These are phyloP conservation scores for Laothoe populi DNA, from an alignment of 2,888 invertebrate genomes.

Conservation along the genomic window DNA sequence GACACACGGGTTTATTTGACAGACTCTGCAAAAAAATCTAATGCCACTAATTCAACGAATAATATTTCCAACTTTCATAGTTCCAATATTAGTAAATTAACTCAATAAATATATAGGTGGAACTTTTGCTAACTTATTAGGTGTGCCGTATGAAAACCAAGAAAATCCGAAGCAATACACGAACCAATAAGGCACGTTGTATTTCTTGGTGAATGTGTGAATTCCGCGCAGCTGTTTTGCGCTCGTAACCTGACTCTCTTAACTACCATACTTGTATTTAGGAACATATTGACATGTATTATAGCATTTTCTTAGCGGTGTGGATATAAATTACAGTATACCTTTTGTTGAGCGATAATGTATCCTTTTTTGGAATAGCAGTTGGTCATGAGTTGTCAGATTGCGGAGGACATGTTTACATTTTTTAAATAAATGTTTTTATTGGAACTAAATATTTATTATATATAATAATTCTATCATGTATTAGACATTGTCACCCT, in stretches of 20 bases:
- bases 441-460: too few species aligned
- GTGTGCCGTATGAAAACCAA: slow-evolving; percentile 27
- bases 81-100: slow-evolving; percentile 11
- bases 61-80: background rate
- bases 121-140: slow-evolving; percentile 23
- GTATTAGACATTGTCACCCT: too few species aligned
- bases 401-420: too few species aligned
- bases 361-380: background rate
- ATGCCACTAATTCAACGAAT: background rate
- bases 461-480: too few species aligned
- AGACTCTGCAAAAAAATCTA: background rate
- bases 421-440: too few species aligned
- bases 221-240: slow-evolving; percentile 65
- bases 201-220: slow-evolving; percentile 67
- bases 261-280: slow-evolving; percentile 31
- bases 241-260: slow-evolving; percentile 53
- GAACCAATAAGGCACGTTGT: slow-evolving; percentile 67
- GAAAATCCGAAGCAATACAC: slow-evolving; percentile 50
- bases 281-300: slow-evolving; percentile 18
- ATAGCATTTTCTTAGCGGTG: background rate
- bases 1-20: too few species aligned
- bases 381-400: too few species aligned
- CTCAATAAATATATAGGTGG: slow-evolving; percentile 23
- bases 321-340: background rate
- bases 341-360: too few species aligned